These are phyloP conservation scores for Hozukius guyotensis DNA, from an alignment of 2,797 vertebrate genomes.

Conservation along the genomic window DNA sequence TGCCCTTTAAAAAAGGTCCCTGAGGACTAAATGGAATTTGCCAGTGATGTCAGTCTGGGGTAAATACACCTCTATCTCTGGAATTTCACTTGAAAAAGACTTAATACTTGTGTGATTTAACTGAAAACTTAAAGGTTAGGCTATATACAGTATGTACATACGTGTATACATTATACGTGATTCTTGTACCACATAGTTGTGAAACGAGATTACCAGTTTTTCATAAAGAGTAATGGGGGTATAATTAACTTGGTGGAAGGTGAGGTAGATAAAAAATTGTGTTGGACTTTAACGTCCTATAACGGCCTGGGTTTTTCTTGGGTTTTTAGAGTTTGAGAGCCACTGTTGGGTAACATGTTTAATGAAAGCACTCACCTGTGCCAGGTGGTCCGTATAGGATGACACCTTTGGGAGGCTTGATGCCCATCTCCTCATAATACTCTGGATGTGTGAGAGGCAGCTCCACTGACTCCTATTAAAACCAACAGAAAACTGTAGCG, in stretches of 20 bases:
- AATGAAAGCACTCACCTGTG: constrained; percentile 85
- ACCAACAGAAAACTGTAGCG: constrained; percentile 13
- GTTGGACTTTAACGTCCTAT: neutral
- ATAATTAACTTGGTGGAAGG: neutral
- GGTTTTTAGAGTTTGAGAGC: neutral
- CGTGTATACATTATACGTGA: neutral
- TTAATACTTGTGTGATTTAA: neutral
- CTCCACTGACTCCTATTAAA: constrained; percentile 94
- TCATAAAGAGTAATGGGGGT: neutral
- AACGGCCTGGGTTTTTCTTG: neutral
- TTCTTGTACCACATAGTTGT: neutral
- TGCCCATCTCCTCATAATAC: constrained; percentile 99
- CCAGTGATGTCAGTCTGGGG: neutral
- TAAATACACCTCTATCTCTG: neutral
- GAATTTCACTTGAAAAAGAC: neutral
- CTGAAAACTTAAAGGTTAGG: neutral
- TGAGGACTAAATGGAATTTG: neutral
- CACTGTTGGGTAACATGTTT: neutral
- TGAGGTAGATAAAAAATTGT: neutral
- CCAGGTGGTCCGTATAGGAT: constrained; percentile 96
- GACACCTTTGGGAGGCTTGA: constrained; percentile 98
- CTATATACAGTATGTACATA: neutral
- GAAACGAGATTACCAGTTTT: neutral
- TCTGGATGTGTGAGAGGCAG: constrained; percentile 97
- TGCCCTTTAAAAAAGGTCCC: constrained; percentile 15